These are phyloP conservation scores for Mionectes olivaceus DNA, from an alignment of 2,797 vertebrate species.

Conservation along the genomic window DNA sequence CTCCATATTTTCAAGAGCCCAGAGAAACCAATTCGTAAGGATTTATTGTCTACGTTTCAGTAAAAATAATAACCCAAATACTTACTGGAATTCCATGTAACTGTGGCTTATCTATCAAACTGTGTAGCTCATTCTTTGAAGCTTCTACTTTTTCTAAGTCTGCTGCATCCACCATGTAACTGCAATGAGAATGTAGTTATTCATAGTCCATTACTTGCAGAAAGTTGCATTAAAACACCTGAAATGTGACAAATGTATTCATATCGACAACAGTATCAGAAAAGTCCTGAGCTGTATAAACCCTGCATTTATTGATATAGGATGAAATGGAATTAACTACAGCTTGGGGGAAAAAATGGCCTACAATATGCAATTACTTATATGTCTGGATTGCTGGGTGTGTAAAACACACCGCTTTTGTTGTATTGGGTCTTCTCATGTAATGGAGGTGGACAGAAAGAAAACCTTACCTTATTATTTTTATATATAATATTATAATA, in stretches of 20 bases:
- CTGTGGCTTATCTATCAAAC: conserved; percentile 78
- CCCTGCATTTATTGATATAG: not conserved
- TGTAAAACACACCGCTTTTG: not conserved
- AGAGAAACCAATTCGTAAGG: not conserved
- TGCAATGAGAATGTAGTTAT: conserved; percentile 6
- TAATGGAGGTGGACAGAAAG: not conserved
- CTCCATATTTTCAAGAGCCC: not conserved
- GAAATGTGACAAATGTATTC: not conserved
- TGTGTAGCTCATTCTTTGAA: conserved; percentile 79
- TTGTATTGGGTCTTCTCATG: not conserved
- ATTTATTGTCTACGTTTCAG: not conserved
- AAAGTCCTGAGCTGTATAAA: not conserved
- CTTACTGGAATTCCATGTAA: conserved; percentile 78
- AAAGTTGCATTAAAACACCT: not conserved
- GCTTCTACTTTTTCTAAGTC: conserved; percentile 80
- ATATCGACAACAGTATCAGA: not conserved
- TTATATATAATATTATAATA: not conserved
- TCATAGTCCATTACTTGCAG: not conserved
- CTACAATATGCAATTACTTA: not conserved
- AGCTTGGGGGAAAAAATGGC: not conserved
- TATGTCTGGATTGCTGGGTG: not conserved
- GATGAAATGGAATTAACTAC: not conserved
- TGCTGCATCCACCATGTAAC: conserved; percentile 80
- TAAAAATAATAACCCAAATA: conserved; percentile 29
- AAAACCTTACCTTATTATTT: not conserved